Percentiles rank a stretch among this genome's conserved stretches.
These are phyloP conservation scores for Neoaliturus tenellus DNA, from an alignment of 2,888 invertebrate species.

Conservation along the genomic window DNA sequence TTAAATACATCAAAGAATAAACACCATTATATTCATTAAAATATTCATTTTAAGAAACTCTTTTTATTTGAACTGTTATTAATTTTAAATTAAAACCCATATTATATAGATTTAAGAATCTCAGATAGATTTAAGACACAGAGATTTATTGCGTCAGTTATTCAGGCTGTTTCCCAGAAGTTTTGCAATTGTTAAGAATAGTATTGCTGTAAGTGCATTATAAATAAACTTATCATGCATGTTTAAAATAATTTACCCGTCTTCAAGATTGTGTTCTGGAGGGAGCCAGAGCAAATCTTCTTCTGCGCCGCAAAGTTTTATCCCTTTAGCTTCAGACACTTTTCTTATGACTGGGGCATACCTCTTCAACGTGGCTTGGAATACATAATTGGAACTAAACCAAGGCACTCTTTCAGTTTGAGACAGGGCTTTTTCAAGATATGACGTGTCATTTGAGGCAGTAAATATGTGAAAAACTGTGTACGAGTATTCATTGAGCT, in stretches of 20 bases:
- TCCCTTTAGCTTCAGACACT: neutral
- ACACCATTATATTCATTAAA: too few relatives aligned
- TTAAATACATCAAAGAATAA: too few relatives aligned
- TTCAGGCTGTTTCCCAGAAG: too few relatives aligned
- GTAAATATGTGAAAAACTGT: neutral
- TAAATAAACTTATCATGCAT: too few relatives aligned
- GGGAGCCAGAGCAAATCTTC: constrained; percentile 19
- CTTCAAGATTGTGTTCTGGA: neutral
- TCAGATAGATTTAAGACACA: too few relatives aligned
- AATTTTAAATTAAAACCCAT: too few relatives aligned
- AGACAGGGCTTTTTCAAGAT: neutral
- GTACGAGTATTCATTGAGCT: neutral
- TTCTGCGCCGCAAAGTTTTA: neutral
- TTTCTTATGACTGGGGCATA: neutral
- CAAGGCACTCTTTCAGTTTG: neutral
- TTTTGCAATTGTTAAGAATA: too few relatives aligned
- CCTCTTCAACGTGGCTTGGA: neutral
- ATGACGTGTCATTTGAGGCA: neutral
- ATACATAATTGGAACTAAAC: neutral
- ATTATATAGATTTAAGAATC: too few relatives aligned
- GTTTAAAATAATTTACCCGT: neutral
- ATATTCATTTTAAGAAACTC: too few relatives aligned
- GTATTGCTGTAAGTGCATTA: too few relatives aligned
- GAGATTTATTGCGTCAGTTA: too few relatives aligned
- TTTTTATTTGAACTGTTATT: too few relatives aligned